Evolutionary conservation across 2,113 vertebrate genomes (phyloP), one percentile per base, ranked within the genome.

Genomic region (Puntigrus tetrazona): DNA sequence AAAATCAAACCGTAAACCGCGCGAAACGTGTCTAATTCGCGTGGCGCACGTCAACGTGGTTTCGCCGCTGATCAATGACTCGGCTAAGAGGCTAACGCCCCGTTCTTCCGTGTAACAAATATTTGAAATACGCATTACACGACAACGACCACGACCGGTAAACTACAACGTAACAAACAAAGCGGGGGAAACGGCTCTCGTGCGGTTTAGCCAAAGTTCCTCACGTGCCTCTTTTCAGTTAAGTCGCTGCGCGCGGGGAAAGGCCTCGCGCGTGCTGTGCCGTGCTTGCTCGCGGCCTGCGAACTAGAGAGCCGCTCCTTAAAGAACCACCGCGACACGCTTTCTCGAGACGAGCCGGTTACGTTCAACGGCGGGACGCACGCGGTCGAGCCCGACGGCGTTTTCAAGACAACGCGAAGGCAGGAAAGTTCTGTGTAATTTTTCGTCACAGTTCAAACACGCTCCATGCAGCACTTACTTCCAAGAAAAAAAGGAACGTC

Each of bases 401-500:
- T 50, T 27, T 72, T 1, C 9, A 2, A 36, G 1, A n/a, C 18
- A 38, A 9, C 31, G 25, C 7, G 1, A 16, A 50, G 7, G 8
- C 31, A 0, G 20, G 10, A 83, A 59, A 87, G n/a, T 57, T 31
- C 22, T 43, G 55, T 85, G 78, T 61, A 20, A 16, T 36, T 89
- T 90, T 89, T 87, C 52, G 47, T 79, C 86, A 86, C 73, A 84
- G 87, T 92, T 91, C 88, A 92, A 91, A 92, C 94, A 91, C 92
- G 92, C 92, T 94, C 92, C 94, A 92, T 93, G 93, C 94, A 90
- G 89, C 92, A 92, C 94, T 94, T 94, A 95, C 95, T 94, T 94
- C 93, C 93, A 92, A 94, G 93, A 93, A 93, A 95, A 94, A 95
- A 94, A 94, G 93, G 93, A 92, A 89, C 91, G 89, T 89, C 22